Conservation (phyloP, 2,113 vertebrate species). For the Camelus bactrianus region DNA sequence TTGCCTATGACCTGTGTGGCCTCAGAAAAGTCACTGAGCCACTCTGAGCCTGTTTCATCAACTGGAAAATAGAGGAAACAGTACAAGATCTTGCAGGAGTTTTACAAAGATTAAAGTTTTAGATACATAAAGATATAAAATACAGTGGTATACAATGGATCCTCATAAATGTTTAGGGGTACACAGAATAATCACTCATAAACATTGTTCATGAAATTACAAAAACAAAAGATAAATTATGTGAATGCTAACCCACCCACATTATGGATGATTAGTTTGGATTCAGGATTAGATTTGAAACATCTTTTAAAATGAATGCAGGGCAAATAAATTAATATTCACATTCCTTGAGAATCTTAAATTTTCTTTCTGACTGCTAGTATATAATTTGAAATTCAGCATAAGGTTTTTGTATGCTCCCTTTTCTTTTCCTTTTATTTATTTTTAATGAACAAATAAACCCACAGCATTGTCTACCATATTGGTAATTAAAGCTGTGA, state of each 20-base stretch:
- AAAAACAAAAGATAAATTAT: constrained; percentile 61
- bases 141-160: neutral
- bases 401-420: neutral
- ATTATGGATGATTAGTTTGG: constrained; percentile 24
- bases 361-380: constrained; percentile 46
- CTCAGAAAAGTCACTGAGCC: neutral
- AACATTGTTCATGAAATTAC: constrained; percentile 44
- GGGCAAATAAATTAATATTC: constrained; percentile 65
- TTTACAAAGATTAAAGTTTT: constrained; percentile 18
- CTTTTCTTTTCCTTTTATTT: constrained; percentile 58
- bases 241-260: constrained; percentile 48
- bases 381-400: constrained; percentile 24
- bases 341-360: neutral
- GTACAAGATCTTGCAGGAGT: neutral
- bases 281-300: constrained; percentile 59
- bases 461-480: neutral
- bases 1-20: neutral
- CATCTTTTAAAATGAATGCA: constrained; percentile 59
- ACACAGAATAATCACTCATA: neutral
- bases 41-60: neutral
- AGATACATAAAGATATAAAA: neutral
- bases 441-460: constrained; percentile 54
- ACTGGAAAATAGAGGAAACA: neutral
- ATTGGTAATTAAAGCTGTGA: constrained; percentile 45
- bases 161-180: constrained; percentile 48